Percentiles rank a stretch among this genome's conserved stretches.
phyloP scores from a whole-genome alignment of 2,888 invertebrate genomes.

The Drosophila neotestacea region DNA sequence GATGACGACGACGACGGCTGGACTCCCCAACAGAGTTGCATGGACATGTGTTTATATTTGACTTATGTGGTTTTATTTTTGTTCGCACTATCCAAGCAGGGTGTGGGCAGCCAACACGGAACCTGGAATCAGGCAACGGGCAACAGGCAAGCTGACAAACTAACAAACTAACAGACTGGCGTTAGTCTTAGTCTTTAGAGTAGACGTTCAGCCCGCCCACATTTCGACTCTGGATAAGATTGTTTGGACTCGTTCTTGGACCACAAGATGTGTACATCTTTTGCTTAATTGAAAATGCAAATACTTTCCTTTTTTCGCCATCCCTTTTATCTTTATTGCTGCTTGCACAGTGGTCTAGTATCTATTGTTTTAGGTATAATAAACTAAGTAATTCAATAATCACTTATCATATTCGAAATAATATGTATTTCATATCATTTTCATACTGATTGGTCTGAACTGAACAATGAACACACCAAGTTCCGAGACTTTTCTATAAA shows the following conservation, averaged over 20 bases:
- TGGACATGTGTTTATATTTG: constrained; percentile 75
- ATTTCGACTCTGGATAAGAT: constrained; percentile 3
- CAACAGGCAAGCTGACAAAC: constrained; percentile 16
- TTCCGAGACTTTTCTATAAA: constrained; percentile 19
- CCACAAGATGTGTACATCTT: constrained; percentile 13
- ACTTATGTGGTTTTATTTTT: constrained; percentile 70
- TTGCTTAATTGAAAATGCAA: constrained; percentile 47
- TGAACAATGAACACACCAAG: background rate
- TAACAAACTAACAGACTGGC: constrained; percentile 5
- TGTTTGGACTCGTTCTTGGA: constrained; percentile 12
- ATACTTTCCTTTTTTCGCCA: constrained; percentile 26
- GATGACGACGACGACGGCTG: constrained; percentile 27
- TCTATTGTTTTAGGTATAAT: background rate
- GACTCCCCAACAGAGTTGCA: constrained; percentile 53
- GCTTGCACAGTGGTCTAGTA: constrained; percentile 25
- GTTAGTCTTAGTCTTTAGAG: background rate
- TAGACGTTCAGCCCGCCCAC: constrained; percentile 32
- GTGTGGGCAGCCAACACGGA: constrained; percentile 27
- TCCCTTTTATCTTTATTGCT: constrained; percentile 21
- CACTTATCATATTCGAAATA: background rate
- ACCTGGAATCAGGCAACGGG: constrained; percentile 36
- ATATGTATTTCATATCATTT: background rate
- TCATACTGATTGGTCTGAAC: background rate
- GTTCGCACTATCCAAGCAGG: constrained; percentile 29
- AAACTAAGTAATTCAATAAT: background rate